Base-by-base conservation (phyloP, 2,797 vertebrate genomes). In the Malacoctenus gilli region DNA sequence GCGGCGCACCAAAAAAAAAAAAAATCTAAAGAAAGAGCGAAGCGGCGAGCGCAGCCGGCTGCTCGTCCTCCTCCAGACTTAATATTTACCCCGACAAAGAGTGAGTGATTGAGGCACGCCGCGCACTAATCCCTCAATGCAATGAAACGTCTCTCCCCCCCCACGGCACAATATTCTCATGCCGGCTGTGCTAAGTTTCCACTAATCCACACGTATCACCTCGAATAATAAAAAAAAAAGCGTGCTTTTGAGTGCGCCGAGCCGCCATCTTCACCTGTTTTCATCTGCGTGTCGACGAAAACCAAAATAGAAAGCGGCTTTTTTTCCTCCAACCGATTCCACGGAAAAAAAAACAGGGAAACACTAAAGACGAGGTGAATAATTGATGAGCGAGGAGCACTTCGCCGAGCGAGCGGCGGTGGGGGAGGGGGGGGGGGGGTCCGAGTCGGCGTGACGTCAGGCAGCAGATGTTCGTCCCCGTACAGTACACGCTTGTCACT, bases 31-130 rank as follows among this genome's bases (percentile, higher is more conserved):
- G 25, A 28, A 28, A 64, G 70, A 82, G 38, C 56, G 22, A 76
- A 79, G 69, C 69, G 46, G 37, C 1, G 68, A 76, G 63, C 80
- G 62, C 54, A 68, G 60, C 44, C 19, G 15, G 40, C 55, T 57
- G 72, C 66, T 55, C 32, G 60, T 73, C 77, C 72, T 73, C 77
- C 72, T 68, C 43, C 72, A 86, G 80, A 84, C 72, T 69, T 70
- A 73, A 82, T 77, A 83, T 86, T 83, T 83, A 84, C 79, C 49
- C 73, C 32, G 68, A 81, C 77, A 85, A 84, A 79, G 75, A 72
- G 67, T 58, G 65, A 82, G 74, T 73, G 77, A 87, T 63, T 66
- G 80, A 78, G 50, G 69, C 81, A 67, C 42, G 52, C 68, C 32
- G 31, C 42, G 16, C 55, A 54, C 75, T 80, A 84, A 86, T 85